Conservation (phyloP, 1,140 invertebrate species). For the Lethrus apterus region DNA sequence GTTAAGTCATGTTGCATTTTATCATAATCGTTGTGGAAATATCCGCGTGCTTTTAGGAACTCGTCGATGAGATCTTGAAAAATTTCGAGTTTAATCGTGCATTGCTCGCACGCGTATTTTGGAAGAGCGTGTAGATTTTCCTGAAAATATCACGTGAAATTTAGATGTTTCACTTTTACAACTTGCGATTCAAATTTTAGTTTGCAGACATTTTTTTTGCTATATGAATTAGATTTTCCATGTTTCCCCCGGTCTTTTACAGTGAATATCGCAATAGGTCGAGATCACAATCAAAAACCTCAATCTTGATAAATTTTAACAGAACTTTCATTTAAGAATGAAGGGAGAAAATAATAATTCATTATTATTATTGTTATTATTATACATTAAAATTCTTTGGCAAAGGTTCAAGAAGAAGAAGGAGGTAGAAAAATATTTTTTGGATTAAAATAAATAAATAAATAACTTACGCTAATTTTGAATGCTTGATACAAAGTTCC, state of each 20-base stretch:
- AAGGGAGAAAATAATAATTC: not conserved
- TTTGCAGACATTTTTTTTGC: not conserved
- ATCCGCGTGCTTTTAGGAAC: not conserved
- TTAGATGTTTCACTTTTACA: not conserved
- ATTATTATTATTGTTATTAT: not conserved
- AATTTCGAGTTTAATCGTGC: constrained; percentile 1
- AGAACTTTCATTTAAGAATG: too few species aligned
- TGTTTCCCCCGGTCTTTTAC: too few species aligned
- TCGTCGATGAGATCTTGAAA: not conserved
- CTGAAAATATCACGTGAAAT: not conserved
- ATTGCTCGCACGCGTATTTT: not conserved
- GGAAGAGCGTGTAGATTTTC: not conserved
- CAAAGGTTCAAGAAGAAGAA: too few species aligned
- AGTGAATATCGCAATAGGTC: too few species aligned
- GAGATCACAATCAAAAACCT: too few species aligned
- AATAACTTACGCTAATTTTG: constrained; percentile 5
- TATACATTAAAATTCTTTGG: not conserved
- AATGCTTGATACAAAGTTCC: constrained; percentile 2
- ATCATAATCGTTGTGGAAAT: constrained; percentile 1
- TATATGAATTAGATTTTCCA: not conserved
- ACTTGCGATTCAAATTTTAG: too few species aligned
- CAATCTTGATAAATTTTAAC: too few species aligned
- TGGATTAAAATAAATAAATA: constrained; percentile 5
- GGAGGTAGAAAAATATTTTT: not conserved
- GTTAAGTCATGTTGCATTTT: constrained; percentile 2